Evolutionary conservation across 2,113 vertebrate species (phyloP).

Genomic region (Rallus limicola): DNA sequence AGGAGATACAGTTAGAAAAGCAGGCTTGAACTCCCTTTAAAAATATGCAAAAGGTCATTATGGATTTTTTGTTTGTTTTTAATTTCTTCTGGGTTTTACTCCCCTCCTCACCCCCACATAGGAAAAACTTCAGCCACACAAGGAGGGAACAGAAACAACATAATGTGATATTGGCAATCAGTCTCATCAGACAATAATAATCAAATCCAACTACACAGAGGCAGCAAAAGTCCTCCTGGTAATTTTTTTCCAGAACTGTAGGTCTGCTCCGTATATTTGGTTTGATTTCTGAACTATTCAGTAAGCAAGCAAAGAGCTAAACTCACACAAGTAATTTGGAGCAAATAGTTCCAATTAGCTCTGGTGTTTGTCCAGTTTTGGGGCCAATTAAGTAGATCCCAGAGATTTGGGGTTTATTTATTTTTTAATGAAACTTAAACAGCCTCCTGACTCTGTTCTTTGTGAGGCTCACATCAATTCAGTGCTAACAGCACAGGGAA

Average conservation of each 20-base stretch:
- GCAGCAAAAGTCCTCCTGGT: not conserved
- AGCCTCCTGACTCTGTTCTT: not conserved
- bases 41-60: not conserved
- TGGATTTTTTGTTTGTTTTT: not conserved
- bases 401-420: not conserved
- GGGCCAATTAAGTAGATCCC: not conserved
- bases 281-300: not conserved
- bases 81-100: not conserved
- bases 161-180: not conserved
- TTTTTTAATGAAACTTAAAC: not conserved
- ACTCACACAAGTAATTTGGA: not conserved
- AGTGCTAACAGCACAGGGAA: not conserved
- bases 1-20: not conserved
- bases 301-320: not conserved
- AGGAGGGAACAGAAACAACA: not conserved
- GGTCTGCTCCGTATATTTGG: not conserved
- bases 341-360: constrained; percentile 13
- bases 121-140: not conserved
- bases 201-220: not conserved
- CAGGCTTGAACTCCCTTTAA: not conserved
- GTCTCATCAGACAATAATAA: constrained; percentile 3
- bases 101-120: not conserved
- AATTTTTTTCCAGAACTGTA: not conserved
- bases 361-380: not conserved
- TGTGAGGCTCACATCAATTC: not conserved